Conservation (phyloP, 2,797 vertebrate genomes). For the Schizopygopsis pylzovi region DNA sequence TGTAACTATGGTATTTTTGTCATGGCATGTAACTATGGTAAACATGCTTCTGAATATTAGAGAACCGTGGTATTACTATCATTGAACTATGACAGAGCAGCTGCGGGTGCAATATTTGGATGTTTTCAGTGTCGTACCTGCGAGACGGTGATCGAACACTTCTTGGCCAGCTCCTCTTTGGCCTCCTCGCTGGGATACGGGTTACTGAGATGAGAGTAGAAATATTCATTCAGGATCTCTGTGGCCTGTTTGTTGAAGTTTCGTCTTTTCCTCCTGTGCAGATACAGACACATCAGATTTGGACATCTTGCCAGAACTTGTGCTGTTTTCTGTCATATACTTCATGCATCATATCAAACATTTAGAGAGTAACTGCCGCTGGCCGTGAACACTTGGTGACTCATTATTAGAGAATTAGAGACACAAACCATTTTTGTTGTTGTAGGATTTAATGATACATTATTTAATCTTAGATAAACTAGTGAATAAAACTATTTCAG, state of each 20-base stretch:
- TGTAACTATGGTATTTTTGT: too few species aligned
- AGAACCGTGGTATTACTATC: background rate
- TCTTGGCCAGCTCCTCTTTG: constrained; percentile 99
- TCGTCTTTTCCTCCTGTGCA: constrained; percentile 89
- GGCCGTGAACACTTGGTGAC: background rate
- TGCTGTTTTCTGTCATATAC: background rate
- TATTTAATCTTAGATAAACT: background rate
- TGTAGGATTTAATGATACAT: background rate
- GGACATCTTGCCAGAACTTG: background rate
- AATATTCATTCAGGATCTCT: constrained; percentile 99
- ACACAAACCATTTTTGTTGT: background rate
- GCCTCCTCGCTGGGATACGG: constrained; percentile 99
- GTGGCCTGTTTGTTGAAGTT: constrained; percentile 99
- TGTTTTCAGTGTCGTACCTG: constrained; percentile 79
- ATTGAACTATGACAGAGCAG: background rate
- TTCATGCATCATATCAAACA: background rate
- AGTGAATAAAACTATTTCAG: background rate
- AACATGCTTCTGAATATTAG: background rate
- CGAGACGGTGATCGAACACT: constrained; percentile 98
- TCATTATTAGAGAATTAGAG: background rate
- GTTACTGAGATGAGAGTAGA: constrained; percentile 99
- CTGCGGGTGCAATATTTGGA: background rate
- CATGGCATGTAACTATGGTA: background rate
- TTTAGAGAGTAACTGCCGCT: background rate
- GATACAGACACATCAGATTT: constrained; percentile 6